Percentiles rank a stretch among this genome's conserved stretches.
Conservation (phyloP, 1,140 invertebrate species). For the Trichogramma pretiosum region DNA sequence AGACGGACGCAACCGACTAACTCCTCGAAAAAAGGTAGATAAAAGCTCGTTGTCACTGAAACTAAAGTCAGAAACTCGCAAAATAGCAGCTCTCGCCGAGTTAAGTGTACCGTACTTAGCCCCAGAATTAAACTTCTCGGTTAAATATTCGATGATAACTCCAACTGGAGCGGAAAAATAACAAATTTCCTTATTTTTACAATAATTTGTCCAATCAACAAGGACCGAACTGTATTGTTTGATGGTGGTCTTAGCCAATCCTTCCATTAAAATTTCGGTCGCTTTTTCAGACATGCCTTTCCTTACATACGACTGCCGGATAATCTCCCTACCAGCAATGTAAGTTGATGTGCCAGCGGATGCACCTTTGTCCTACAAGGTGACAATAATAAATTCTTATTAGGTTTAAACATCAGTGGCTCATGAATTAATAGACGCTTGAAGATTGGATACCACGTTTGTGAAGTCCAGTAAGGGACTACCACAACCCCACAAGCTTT, state of each 20-base stretch:
- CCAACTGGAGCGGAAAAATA: not conserved
- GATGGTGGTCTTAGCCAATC: slow-evolving; percentile 12
- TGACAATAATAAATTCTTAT: not conserved
- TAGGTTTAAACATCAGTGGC: not conserved
- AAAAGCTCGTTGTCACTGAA: slow-evolving; percentile 8
- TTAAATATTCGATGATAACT: slow-evolving; percentile 8
- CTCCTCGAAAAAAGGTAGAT: slow-evolving; percentile 24
- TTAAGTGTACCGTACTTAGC: too few relatives aligned
- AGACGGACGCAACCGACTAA: slow-evolving; percentile 20
- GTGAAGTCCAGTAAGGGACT: slow-evolving; percentile 1
- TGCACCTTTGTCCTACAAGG: not conserved
- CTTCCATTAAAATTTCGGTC: slow-evolving; percentile 5
- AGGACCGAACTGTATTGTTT: slow-evolving; percentile 10
- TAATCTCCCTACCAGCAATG: slow-evolving; percentile 9
- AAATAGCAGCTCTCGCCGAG: slow-evolving; percentile 17
- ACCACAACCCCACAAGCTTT: slow-evolving; percentile 8
- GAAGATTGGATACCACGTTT: slow-evolving; percentile 8
- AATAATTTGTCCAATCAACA: slow-evolving; percentile 11
- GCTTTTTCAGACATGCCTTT: slow-evolving; percentile 3
- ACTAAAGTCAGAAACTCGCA: slow-evolving; percentile 3
- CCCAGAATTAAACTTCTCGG: slow-evolving; percentile 19
- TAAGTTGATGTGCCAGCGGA: not conserved
- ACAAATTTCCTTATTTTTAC: not conserved
- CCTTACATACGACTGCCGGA: slow-evolving; percentile 12
- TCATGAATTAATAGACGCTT: not conserved